Base-by-base conservation (phyloP, 1,140 invertebrate genomes). In the Papilio helenus region DNA sequence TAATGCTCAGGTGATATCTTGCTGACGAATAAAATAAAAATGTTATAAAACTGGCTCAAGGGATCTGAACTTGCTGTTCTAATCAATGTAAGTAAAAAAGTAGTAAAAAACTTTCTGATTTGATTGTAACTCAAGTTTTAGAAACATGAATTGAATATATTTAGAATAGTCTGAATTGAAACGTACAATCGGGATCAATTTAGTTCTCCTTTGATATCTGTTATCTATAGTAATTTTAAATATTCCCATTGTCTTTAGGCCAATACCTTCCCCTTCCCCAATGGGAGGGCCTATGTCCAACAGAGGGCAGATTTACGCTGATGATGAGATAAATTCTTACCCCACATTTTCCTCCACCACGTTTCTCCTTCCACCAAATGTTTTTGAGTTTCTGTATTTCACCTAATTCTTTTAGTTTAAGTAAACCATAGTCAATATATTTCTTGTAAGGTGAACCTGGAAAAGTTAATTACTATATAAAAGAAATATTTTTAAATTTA, bases 331-430 rank as follows among this genome's bases (percentile, higher is more conserved):
- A 39, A 39, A 39, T 39, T 55, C 85, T 84, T 86, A 95, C 95
- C 20, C 89, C 90, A 86, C 96, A 97, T 72, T 94, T 94, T 10
- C 96, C 96, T 18, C 95, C 95, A 2, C 93, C 94, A 23, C 95
- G 89, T 80, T 95, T 96, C 78, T 97, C 95, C 86, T 97, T 96
- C 98, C 98, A 99, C 98, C 98, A 99, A 90, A 97, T 97, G 23
- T 96, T 95, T 88, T 98, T 98, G n/a, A 99, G 87, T 51, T 96
- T 95, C 80, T 96, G 95, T 5, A 99, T 92, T 73, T 95, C 95
- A 2, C 98, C 98, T 49, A 94, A 95, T 92, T 99, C 98, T 89
- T 98, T 98, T 0, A 99, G 89, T 81, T 96, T 95, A 1, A 99
- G 91, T 44, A 99, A 96, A 9, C 97, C 96, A 44, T 95, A 95